Percentiles rank a stretch among this genome's conserved stretches.
Conservation (phyloP, 2,113 vertebrate species). For the Dendrocopos noguchii region DNA sequence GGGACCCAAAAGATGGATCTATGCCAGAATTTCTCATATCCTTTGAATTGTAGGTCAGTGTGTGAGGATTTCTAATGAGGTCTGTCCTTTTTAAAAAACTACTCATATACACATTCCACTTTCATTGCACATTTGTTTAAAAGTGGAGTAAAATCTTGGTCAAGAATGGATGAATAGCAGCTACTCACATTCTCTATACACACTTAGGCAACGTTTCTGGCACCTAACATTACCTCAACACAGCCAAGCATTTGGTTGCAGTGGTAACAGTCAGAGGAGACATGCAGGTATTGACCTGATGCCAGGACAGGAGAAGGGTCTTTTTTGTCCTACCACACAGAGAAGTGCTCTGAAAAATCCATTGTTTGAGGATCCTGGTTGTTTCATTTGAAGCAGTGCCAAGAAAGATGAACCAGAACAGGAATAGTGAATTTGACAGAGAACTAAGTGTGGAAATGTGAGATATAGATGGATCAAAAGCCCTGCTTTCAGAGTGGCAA, state of each 20-base stretch:
- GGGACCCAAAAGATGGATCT: not conserved
- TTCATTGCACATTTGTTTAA: not conserved
- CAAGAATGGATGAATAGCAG: not conserved
- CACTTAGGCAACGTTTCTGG: not conserved
- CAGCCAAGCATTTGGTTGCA: not conserved
- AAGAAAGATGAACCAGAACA: not conserved
- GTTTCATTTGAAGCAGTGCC: not conserved
- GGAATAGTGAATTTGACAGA: not conserved
- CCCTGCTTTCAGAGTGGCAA: not conserved
- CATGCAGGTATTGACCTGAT: not conserved
- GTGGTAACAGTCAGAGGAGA: not conserved
- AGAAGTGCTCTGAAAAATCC: not conserved
- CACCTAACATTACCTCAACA: not conserved
- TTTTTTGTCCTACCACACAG: not conserved
- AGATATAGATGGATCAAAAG: not conserved
- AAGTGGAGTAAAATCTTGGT: not conserved
- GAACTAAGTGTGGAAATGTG: not conserved
- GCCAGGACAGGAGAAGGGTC: not conserved
- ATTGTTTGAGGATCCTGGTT: not conserved
- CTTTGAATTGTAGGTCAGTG: not conserved
- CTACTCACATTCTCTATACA: not conserved
- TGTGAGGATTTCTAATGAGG: not conserved
- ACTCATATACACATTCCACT: not conserved
- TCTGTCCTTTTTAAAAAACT: not conserved
- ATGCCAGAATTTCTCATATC: not conserved